Evolutionary conservation across 2,113 vertebrate species (phyloP).

Genomic region (Taurulus bubalis): DNA sequence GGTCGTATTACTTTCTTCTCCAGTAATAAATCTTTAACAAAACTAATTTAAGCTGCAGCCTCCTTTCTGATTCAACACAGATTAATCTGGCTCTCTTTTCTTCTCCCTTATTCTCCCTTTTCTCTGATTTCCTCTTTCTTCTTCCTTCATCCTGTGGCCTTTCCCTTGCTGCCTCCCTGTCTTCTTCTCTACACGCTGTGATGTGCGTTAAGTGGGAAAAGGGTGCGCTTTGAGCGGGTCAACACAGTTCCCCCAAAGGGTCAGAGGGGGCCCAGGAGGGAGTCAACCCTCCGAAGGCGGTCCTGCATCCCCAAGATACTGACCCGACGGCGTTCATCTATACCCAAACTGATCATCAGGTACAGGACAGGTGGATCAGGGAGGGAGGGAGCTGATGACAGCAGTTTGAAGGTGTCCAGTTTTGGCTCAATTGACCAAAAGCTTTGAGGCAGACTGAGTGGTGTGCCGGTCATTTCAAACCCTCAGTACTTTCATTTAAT

Average conservation of each 20-base stretch:
- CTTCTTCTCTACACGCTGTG: conserved; percentile 1
- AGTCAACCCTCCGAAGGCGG: conserved; percentile 82
- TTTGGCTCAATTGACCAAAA: background rate
- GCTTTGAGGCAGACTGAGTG: background rate
- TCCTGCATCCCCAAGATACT: conserved; percentile 81
- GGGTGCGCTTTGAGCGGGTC: conserved; percentile 91
- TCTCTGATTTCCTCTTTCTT: conserved; percentile 31
- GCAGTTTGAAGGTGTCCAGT: background rate
- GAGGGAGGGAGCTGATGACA: background rate
- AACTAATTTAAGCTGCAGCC: conserved; percentile 8
- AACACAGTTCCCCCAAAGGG: conserved; percentile 92
- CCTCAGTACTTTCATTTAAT: too few relatives aligned
- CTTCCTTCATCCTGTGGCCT: background rate
- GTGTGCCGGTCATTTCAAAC: background rate
- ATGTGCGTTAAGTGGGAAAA: conserved; percentile 81
- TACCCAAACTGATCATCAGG: conserved; percentile 93
- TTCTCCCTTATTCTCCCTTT: conserved; percentile 29
- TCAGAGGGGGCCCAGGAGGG: conserved; percentile 84
- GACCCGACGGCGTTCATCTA: conserved; percentile 79
- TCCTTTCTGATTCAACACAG: conserved; percentile 33
- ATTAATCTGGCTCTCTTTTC: conserved; percentile 40
- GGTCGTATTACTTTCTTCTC: background rate
- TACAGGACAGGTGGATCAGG: conserved; percentile 69
- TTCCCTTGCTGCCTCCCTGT: conserved; percentile 15
- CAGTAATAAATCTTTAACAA: conserved; percentile 16